phyloP scores from a whole-genome alignment of 2,888 invertebrate species.

The Liposcelis brunnea region DNA sequence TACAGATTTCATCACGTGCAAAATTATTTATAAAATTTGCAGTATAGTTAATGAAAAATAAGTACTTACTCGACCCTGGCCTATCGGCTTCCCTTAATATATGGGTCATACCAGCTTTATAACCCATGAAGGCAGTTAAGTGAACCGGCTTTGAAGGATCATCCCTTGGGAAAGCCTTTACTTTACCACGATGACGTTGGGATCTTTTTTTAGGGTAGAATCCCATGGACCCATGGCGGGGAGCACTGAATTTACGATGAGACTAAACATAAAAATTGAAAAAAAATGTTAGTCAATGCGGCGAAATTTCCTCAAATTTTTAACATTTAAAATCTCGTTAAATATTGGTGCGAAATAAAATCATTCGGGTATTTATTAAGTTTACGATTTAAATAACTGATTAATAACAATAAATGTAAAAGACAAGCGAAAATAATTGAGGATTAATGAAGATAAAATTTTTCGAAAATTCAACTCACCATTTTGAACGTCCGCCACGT shows the following conservation, averaged over 20 bases:
- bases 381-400: too few species aligned
- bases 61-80: conserved; percentile 88
- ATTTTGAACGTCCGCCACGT: too few species aligned
- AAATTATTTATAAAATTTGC: not conserved
- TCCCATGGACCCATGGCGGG: conserved; percentile 99
- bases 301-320: not conserved
- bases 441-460: too few species aligned
- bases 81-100: conserved; percentile 96
- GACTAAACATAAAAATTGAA: conserved; percentile 45
- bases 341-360: too few species aligned
- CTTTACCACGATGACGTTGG: conserved; percentile 91
- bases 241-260: conserved; percentile 98
- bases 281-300: not conserved
- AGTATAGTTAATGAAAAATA: not conserved
- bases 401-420: too few species aligned
- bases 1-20: too few species aligned
- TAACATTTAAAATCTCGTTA: too few species aligned
- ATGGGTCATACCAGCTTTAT: conserved; percentile 99
- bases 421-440: too few species aligned
- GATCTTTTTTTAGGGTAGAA: conserved; percentile 99
- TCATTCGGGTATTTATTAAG: too few species aligned
- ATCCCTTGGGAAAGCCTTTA: conserved; percentile 99
- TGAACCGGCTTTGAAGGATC: conserved; percentile 92
- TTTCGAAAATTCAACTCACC: too few species aligned
- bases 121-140: conserved; percentile 92